Percentiles rank a stretch among this genome's conserved stretches.
Conservation (phyloP, 2,888 invertebrate species). For the Xestia rhomboidea region DNA sequence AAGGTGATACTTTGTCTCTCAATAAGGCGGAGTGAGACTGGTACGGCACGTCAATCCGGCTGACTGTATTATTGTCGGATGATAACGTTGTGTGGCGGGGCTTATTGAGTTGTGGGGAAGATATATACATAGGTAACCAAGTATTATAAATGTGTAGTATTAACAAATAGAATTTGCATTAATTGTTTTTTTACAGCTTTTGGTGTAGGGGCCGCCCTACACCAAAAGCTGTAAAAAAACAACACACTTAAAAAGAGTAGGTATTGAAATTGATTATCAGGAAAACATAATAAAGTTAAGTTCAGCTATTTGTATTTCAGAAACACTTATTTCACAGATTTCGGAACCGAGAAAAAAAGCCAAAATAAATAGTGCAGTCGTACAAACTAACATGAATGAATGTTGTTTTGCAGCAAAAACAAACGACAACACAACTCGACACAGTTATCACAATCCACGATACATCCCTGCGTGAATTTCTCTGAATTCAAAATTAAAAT, state of each 20-base stretch:
- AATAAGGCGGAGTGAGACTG: slow-evolving; percentile 12
- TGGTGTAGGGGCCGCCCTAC: not conserved
- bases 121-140: not conserved
- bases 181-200: not conserved
- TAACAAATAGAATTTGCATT: not conserved
- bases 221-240: too few relatives aligned
- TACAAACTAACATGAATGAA: not conserved
- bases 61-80: slow-evolving; percentile 16
- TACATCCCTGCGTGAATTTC: not conserved
- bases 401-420: not conserved
- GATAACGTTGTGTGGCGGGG: slow-evolving; percentile 4
- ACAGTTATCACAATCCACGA: not conserved
- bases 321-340: too few relatives aligned
- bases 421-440: not conserved
- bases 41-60: slow-evolving; percentile 13
- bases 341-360: too few relatives aligned
- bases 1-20: slow-evolving; percentile 21
- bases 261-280: not conserved
- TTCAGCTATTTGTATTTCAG: too few relatives aligned
- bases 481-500: not conserved
- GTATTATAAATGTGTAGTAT: not conserved
- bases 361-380: not conserved
- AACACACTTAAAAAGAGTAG: not conserved
- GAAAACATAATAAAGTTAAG: too few relatives aligned
- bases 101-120: slow-evolving; percentile 8